Base-by-base conservation (phyloP, 2,888 invertebrate genomes). In the Diaphora mendica region DNA sequence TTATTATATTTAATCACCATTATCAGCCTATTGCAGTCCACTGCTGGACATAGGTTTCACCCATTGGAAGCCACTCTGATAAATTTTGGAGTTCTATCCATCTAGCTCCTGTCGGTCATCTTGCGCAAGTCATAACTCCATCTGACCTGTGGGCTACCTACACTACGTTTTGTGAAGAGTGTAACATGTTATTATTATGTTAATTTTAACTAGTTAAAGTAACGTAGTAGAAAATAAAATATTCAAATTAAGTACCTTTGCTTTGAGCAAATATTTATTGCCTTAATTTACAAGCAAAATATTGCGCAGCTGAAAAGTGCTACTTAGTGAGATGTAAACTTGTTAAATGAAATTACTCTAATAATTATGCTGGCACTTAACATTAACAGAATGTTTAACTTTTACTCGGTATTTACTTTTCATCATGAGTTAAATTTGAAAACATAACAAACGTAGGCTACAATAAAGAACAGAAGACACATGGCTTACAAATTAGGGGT, bases 321-420 rank as follows among this genome's bases (percentile, higher is more conserved):
- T n/a, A 35, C 23, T 20, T 23, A 65, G 64, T 65, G 23, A 65
- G 39, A 65, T 11, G n/a, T 35, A 39, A 65, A 65, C 5, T 39
- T 13, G 13, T 3, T 35, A 13, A 39, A 39, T 35, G 23, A 65
- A 65, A 65, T 39, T 39, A 39, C 39, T 2, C n/a, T 20, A 65
- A 39, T 33, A 3, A 33, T 65, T 65, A 62, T 17, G 26, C 13
- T 20, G 35, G 64, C 64, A 39, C 64, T 51, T 68, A 51, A 48
- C 30, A 51, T 30, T 48, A 48, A n/a, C 35, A 65, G 39, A 11
- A 65, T 65, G 64, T 65, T 65, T 65, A 23, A 65, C 39, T 23
- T 65, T 39, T 35, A 39, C 39, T 23, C n/a, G 8, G 5, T 5
- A 39, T 39, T 35, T 65, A 65, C 39, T 65, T 65, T 65, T 13